Evolutionary conservation across 2,888 invertebrate species (phyloP).

Genomic region (Platypus cylindrus): DNA sequence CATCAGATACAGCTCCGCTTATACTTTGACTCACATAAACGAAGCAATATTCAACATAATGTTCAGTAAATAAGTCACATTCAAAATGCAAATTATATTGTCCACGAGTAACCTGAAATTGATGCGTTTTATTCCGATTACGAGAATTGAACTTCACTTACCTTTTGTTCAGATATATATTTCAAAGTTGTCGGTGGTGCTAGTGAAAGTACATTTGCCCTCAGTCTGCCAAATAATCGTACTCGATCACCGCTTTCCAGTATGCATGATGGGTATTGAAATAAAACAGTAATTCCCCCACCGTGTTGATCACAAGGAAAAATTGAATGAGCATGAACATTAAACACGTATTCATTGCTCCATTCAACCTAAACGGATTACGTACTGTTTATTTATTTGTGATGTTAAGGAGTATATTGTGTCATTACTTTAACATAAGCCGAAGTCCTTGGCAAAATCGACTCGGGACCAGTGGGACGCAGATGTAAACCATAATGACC

Average conservation of each 20-base stretch:
- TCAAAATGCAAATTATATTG: constrained; percentile 66
- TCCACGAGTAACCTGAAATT: constrained; percentile 42
- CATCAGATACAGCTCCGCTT: constrained; percentile 73
- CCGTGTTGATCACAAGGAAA: constrained; percentile 66
- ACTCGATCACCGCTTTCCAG: constrained; percentile 63
- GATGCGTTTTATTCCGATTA: background rate
- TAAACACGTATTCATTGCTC: constrained; percentile 75
- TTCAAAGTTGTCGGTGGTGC: constrained; percentile 50
- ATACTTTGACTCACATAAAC: constrained; percentile 78
- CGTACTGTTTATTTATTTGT: too few species aligned
- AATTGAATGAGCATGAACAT: constrained; percentile 71
- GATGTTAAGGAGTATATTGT: too few species aligned
- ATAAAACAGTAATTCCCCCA: constrained; percentile 62
- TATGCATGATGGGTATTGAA: constrained; percentile 75
- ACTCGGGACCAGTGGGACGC: constrained; percentile 50
- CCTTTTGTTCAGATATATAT: constrained; percentile 50
- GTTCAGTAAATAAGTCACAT: constrained; percentile 71
- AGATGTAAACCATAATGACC: constrained; percentile 69
- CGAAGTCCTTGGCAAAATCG: constrained; percentile 50
- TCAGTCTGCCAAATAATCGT: constrained; percentile 62
- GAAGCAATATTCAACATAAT: constrained; percentile 78
- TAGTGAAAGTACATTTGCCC: constrained; percentile 55
- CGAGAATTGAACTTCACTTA: constrained; percentile 3
- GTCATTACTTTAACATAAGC: constrained; percentile 53
- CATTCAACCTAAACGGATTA: constrained; percentile 71